Conservation (phyloP, 2,113 vertebrate genomes). For the Plotosus lineatus region DNA sequence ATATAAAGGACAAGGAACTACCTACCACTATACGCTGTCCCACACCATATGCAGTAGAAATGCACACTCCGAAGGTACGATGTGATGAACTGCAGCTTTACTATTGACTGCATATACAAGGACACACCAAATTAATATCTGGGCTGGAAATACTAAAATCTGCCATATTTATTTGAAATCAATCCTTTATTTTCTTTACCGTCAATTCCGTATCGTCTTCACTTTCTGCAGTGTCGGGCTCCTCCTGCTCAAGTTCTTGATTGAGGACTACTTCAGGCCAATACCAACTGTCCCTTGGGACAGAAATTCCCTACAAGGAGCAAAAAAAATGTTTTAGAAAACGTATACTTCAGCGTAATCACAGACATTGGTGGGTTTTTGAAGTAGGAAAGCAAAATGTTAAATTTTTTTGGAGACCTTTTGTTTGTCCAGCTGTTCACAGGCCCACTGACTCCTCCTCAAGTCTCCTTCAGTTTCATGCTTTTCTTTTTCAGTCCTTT, state of each 20-base stretch:
- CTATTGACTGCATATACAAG: constrained; percentile 74
- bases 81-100: constrained; percentile 86
- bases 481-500: constrained; percentile 88
- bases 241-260: constrained; percentile 69
- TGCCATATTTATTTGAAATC: background rate
- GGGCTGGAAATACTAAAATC: background rate
- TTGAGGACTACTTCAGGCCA: constrained; percentile 79
- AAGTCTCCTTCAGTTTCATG: constrained; percentile 87
- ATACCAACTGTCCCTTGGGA: constrained; percentile 88
- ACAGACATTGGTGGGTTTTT: no score
- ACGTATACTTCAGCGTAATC: background rate
- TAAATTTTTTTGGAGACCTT: constrained; percentile 73
- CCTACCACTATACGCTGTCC: constrained; percentile 89
- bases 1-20: background rate
- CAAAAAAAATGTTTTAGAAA: constrained; percentile 52
- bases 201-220: constrained; percentile 74
- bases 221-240: constrained; percentile 59
- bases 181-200: constrained; percentile 38
- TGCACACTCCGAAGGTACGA: constrained; percentile 86
- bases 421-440: constrained; percentile 89
- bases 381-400: background rate
- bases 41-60: constrained; percentile 96
- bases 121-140: background rate
- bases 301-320: constrained; percentile 73
- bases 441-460: constrained; percentile 85